Base-by-base conservation (phyloP, 2,797 vertebrate species). In the Anabas testudineus region DNA sequence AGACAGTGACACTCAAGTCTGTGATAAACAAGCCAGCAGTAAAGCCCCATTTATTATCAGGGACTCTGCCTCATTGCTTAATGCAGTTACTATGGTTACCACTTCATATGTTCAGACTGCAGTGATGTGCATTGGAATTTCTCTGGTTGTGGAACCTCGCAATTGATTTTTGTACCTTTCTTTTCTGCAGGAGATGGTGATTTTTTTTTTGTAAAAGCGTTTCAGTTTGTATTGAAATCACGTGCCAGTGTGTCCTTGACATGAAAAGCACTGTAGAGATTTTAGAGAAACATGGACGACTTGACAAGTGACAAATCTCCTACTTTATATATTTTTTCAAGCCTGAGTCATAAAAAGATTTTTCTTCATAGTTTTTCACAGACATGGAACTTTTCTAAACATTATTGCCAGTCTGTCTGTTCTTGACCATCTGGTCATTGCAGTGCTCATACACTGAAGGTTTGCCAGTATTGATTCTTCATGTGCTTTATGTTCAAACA, bases 11-110 rank as follows among this genome's bases (percentile, higher is more conserved):
- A 5, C 48, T 52, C 10, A 24, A 26, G 12, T 22, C 24, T 3
- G 7, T 24, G 54, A 71, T 22, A 32, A 24, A 76, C 60, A 43
- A 4, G 22, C 34, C 15, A 7, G 26, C 18, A 53, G 49, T 30
- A 42, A 62, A 66, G 6, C 57, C 46, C 39, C 32, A 68, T 80
- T 51, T 60, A 75, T 49, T n/a, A 0, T 62, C 46, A 15, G 2
- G 56, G 49, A n/a, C 62, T 43, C 43, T 10, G 41, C 6, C 1
- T 24, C 22, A 1, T 56, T 13, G 16, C 56, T 47, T 58, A 46
- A 71, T 57, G 54, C 47, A 68, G 87, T 90, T 85, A 34, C 87
- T 79, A 84, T 83, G 87, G 87, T 71, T 77, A 88, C 88, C 61
- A 22, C 10, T 36, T 68, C 21, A 47, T 13, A 45, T 14, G 21